phyloP scores from a whole-genome alignment of 2,113 vertebrate genomes.

The Actenoides hombroni region DNA sequence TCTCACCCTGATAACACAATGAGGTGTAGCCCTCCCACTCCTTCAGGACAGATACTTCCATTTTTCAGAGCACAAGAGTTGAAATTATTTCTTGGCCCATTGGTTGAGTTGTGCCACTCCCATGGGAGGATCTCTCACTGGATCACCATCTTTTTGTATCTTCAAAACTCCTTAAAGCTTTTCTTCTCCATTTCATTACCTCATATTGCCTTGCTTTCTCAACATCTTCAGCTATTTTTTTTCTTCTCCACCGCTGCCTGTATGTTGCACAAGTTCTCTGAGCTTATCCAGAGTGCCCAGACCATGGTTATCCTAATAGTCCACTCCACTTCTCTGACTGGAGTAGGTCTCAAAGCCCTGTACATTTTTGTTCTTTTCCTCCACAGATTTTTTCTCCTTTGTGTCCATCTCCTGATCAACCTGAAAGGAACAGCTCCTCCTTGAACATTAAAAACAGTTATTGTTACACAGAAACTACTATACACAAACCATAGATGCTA shows the following conservation, averaged over 20 bases:
- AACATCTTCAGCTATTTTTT: neutral
- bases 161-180: neutral
- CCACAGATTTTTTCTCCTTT: neutral
- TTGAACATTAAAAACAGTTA: neutral
- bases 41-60: neutral
- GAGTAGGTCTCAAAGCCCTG: accelerated
- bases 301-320: neutral
- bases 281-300: neutral
- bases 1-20: neutral
- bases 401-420: neutral
- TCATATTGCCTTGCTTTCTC: neutral
- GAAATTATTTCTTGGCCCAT: neutral
- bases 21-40: neutral
- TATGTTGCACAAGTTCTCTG: neutral
- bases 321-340: neutral
- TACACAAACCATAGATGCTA: neutral
- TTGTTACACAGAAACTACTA: neutral
- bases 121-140: neutral
- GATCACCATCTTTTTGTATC: neutral
- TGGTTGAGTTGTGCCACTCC: neutral
- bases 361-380: neutral
- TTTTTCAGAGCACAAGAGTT: neutral
- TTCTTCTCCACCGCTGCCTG: neutral
- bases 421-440: neutral
- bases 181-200: neutral